These are phyloP conservation scores for Coremacera marginata DNA, from an alignment of 2,888 invertebrate genomes.

Conservation along the genomic window DNA sequence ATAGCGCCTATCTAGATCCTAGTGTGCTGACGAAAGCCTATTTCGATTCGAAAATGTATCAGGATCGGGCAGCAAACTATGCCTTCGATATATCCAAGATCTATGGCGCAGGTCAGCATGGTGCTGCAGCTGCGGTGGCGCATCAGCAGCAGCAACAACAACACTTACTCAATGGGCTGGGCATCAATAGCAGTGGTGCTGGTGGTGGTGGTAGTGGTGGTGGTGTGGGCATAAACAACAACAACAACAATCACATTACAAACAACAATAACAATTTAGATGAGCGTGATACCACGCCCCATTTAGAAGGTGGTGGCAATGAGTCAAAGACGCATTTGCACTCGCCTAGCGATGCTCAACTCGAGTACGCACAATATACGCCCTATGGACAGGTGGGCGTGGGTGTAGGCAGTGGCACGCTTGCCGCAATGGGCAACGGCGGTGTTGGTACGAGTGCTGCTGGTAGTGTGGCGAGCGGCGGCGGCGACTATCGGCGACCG, in stretches of 20 bases:
- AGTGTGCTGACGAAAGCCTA: constrained; percentile 69
- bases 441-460: constrained; percentile 41
- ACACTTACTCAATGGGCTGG: constrained; percentile 59
- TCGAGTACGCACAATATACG: constrained; percentile 66
- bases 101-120: constrained; percentile 67
- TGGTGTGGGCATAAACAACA: constrained; percentile 53
- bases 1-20: constrained; percentile 69
- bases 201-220: constrained; percentile 40
- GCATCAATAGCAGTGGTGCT: constrained; percentile 47
- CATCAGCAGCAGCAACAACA: constrained; percentile 61
- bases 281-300: constrained; percentile 67
- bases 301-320: constrained; percentile 59
- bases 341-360: constrained; percentile 64
- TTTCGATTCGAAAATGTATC: constrained; percentile 70
- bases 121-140: constrained; percentile 59
- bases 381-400: constrained; percentile 61
- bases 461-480: constrained; percentile 49
- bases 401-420: constrained; percentile 48
- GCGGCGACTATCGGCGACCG: constrained; percentile 67
- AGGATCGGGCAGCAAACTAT: constrained; percentile 69
- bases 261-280: constrained; percentile 61
- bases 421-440: constrained; percentile 44
- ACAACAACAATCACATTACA: constrained; percentile 56
- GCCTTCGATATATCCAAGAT: constrained; percentile 70
- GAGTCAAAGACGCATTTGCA: constrained; percentile 65